Base-by-base conservation (phyloP, 2,113 vertebrate genomes). In the Macquaria australasica region DNA sequence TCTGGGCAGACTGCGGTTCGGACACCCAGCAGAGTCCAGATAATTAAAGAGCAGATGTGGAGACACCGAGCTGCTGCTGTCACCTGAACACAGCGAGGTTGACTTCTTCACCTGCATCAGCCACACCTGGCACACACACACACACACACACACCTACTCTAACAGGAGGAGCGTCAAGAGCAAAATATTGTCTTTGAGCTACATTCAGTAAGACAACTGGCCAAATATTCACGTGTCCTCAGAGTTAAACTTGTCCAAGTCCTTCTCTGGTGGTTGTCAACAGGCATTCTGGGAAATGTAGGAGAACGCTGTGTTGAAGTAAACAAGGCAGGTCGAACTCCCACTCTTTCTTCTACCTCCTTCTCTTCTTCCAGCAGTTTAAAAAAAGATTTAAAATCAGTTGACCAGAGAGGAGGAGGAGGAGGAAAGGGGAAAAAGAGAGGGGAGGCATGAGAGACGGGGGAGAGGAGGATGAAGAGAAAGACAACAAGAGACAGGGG, bases 31-130 rank as follows among this genome's bases (percentile, higher is more conserved):
- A 58, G 77, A 71, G 63, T 71, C n/a, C 70, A 72, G 86, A 84
- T 88, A 88, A 88, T 88, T 88, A 88, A 78, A 84, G 89, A 88
- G 50, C 86, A 90, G 77, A 82, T 86, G 81, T 88, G 83, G 43
- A 81, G 74, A 79, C 79, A 37, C 72, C 8, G 76, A 79, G 74
- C 74, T 71, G 72, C 86, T 84, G 77, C 51, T 69, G 68, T 62
- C 82, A 84, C 53, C 71, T 58, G 73, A 88, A 59, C 76, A n/a
- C 83, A 76, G 55, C 25, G 1, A 28, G 83, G 53, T 68, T 74
- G 59, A 63, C 73, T 56, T 66, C 45, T 31, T 39, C 63, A 60
- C 53, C 60, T 48, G 62, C 60, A 37, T 20, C 79, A 48, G 21
- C 39, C 74, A 77, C 50, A 55, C 51, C 76, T 66, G 51, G 16